Conservation (phyloP, 2,113 vertebrate species). For the Actenoides lindsayi region DNA sequence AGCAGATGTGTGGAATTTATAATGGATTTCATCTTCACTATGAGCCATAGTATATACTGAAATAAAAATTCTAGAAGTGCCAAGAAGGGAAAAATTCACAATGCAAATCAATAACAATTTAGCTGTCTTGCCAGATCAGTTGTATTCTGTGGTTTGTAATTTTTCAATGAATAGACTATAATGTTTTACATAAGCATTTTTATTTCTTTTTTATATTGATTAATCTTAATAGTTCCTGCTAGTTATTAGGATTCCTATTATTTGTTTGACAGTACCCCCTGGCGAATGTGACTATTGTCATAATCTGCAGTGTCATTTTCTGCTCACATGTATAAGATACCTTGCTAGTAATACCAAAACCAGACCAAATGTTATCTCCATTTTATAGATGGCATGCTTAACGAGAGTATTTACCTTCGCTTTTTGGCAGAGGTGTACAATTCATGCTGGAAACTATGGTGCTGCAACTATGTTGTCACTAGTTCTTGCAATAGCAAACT, state of each 20-base stretch:
- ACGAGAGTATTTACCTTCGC: accelerated
- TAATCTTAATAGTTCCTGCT: conserved; percentile 16
- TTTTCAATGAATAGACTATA: conserved; percentile 66
- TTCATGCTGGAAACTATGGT: background rate
- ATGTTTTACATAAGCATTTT: conserved; percentile 50
- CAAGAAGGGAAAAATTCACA: conserved; percentile 41
- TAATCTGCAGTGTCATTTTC: background rate
- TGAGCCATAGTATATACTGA: conserved; percentile 34
- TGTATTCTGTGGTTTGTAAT: conserved; percentile 58
- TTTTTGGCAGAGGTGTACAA: background rate
- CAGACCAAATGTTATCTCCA: background rate
- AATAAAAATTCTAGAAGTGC: conserved; percentile 55
- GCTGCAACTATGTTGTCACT: background rate
- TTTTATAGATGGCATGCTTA: background rate
- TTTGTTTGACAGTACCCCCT: conserved; percentile 34
- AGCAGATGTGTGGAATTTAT: conserved; percentile 35
- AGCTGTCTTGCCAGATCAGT: conserved; percentile 49
- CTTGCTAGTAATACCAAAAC: background rate
- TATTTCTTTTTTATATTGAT: conserved; percentile 57
- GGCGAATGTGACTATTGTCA: background rate
- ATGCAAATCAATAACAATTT: conserved; percentile 76
- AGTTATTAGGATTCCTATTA: background rate
- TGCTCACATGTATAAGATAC: accelerated
- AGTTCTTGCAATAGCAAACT: background rate
- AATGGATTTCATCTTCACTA: conserved; percentile 46